phyloP scores from a whole-genome alignment of 64 coral and sea anemone genomes.

The Montipora efflorescens region DNA sequence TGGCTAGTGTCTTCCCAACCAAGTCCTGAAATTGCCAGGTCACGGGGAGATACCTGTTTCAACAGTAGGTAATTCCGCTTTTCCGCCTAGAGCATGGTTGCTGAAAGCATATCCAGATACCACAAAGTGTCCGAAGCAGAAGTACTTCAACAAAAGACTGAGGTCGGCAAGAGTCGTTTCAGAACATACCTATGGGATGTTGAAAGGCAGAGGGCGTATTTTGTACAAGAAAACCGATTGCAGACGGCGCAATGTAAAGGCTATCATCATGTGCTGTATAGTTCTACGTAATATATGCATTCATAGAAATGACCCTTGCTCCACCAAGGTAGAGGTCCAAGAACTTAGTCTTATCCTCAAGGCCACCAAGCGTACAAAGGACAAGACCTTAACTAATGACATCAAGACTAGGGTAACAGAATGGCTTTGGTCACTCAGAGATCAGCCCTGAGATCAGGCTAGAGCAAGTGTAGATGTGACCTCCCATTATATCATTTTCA shows the following conservation, averaged over 20 bases:
- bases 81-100: slow-evolving; percentile 59
- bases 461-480: too few relatives aligned
- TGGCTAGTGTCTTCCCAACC: slow-evolving; percentile 25
- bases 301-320: slow-evolving; percentile 19
- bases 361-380: slow-evolving; percentile 24
- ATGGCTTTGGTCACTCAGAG: slow-evolving; percentile 59
- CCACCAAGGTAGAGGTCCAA: slow-evolving; percentile 1
- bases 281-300: slow-evolving; percentile 67
- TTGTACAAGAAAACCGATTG: slow-evolving; percentile 77
- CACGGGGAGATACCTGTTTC: slow-evolving; percentile 42
- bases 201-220: slow-evolving; percentile 57
- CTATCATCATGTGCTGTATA: slow-evolving; percentile 70
- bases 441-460: too few relatives aligned
- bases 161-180: slow-evolving; percentile 48
- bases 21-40: slow-evolving; percentile 26
- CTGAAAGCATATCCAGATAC: slow-evolving; percentile 59
- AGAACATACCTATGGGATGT: slow-evolving; percentile 64
- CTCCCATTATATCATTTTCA: too few relatives aligned
- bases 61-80: slow-evolving; percentile 51
- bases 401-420: slow-evolving; percentile 11
- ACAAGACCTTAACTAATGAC: slow-evolving; percentile 35
- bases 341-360: slow-evolving; percentile 30
- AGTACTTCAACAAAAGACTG: slow-evolving; percentile 59
- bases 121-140: slow-evolving; percentile 28
- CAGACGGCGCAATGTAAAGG: slow-evolving; percentile 10